Evolutionary conservation across 2,797 vertebrate species (phyloP), one percentile per base, ranked within the genome.

Genomic region (Gila robusta): DNA sequence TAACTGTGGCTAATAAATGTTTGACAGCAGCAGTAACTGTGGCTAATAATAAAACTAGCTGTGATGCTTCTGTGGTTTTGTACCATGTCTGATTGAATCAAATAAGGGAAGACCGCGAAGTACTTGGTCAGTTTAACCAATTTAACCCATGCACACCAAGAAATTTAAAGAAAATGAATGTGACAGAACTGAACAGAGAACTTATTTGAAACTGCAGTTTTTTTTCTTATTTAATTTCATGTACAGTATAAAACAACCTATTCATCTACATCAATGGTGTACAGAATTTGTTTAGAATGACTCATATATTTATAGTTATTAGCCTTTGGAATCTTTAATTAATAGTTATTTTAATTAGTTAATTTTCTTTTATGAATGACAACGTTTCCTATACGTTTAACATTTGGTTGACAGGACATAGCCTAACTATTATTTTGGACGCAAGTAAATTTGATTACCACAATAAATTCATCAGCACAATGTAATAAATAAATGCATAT

Each of bases 1-100:
- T 64, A 37, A 16, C 89, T 71, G 74, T 56, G 52, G 74, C 16
- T 52, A 19, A 54, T 76, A 16, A 66, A 90, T 92, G 90, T 89
- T 64, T 76, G 39, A 85, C 82, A 71, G 82, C 67, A 86, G 54
- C n/a, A 76, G 14, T 64, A 37, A 16, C 89, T 71, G 74, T 56
- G 52, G 74, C 16, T 52, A 19, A 54, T 76, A 16, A 66, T 77
- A 23, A 52, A 59, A 56, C 47, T 28, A 82, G 49, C n/a, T 44
- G 35, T 23, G 66, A 16, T 47, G 26, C 5, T n/a, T 70, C 7
- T 41, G 47, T 82, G 35, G 12, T 35, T 35, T 21, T 81, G 23
- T n/a, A 37, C 19, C 4, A 12, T 56, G 16, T 41, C 37, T 62
- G 8, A 78, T 23, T 35, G 6, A 59, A 59, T 52, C 19, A 44